Conservation (phyloP, 1,140 invertebrate species). For the Periplaneta americana region DNA sequence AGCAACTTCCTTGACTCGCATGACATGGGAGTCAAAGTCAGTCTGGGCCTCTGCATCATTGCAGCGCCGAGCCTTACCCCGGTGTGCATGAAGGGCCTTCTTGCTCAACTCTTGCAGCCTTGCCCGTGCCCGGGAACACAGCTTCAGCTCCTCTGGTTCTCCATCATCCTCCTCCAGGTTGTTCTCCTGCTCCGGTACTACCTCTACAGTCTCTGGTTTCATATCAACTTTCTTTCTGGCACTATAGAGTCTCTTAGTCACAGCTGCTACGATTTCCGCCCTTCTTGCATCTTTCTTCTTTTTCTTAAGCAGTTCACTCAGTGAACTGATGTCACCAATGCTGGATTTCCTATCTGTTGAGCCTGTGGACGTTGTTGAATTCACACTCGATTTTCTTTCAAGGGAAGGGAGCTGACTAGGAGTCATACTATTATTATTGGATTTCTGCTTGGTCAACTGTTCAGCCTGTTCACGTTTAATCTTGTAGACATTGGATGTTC, state of each 20-base stretch:
- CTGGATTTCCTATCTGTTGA: background rate
- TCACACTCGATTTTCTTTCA: background rate
- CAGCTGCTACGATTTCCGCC: conserved; percentile 60
- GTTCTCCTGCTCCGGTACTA: conserved; percentile 18
- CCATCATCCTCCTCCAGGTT: conserved; percentile 52
- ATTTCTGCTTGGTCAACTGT: background rate
- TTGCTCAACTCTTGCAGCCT: conserved; percentile 41
- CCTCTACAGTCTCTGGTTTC: conserved; percentile 29
- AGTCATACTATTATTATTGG: background rate
- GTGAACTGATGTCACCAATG: background rate
- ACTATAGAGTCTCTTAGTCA: conserved; percentile 59
- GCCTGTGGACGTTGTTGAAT: background rate
- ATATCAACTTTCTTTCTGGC: conserved; percentile 52
- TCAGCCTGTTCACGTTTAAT: background rate
- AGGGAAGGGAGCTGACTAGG: background rate
- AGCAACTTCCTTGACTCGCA: conserved; percentile 5
- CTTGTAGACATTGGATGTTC: background rate
- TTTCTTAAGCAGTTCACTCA: background rate
- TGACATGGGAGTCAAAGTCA: background rate
- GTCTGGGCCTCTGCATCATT: background rate
- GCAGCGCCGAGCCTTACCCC: background rate
- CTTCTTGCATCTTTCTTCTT: conserved; percentile 31
- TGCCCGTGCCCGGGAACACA: conserved; percentile 48
- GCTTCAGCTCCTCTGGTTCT: conserved; percentile 42
- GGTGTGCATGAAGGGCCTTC: background rate